Base-by-base conservation (phyloP, 2,113 vertebrate genomes). In the Podiceps cristatus region DNA sequence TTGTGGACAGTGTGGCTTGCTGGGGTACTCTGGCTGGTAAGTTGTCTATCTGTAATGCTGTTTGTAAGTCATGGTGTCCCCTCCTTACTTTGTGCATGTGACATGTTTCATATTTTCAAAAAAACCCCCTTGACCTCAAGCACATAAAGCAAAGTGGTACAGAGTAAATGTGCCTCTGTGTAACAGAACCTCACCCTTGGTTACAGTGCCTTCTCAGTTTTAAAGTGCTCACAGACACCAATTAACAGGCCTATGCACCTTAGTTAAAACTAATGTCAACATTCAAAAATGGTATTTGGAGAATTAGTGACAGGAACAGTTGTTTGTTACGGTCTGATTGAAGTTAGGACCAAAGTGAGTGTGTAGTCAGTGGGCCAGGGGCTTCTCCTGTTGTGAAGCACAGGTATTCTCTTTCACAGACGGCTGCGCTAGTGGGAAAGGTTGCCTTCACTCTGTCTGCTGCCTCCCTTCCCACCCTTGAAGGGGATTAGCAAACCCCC, bases 11-110 rank as follows among this genome's bases (percentile, higher is more conserved):
- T 99, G 99, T 58, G 99, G 99, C 84, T 98, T 99, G 97, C 96
- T 99, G 91, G 99, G 99, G 35, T 99, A 99, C 95, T 99, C 99
- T 2, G 99, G 99, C 67, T 99, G 99, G 99, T 99, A 97, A 98
- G 99, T 98, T 93, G 52, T 75, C 28, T 20, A 55, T 19, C 13
- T 44, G 35, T 62, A 49, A 37, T 59, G n/a, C 28, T 72, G 90
- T 62, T 33, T 73, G 56, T 86, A 59, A 58, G 11, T 55, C 24
- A 6, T 55, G 31, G 42, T 49, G 19, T 58, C n/a, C 33, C 9
- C 11, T 49, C 5, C 40, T 92, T 50, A 22, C 28, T 86, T 60
- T 37, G 24, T 68, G 40, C 14, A 6, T 29, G 52, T 56, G 59
- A 24, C 14, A 9, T 44, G 42, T n/a, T 90, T 90, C 25, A 7